phyloP scores from a whole-genome alignment of 2,797 vertebrate species.

The Pseudomugil gertrudae region DNA sequence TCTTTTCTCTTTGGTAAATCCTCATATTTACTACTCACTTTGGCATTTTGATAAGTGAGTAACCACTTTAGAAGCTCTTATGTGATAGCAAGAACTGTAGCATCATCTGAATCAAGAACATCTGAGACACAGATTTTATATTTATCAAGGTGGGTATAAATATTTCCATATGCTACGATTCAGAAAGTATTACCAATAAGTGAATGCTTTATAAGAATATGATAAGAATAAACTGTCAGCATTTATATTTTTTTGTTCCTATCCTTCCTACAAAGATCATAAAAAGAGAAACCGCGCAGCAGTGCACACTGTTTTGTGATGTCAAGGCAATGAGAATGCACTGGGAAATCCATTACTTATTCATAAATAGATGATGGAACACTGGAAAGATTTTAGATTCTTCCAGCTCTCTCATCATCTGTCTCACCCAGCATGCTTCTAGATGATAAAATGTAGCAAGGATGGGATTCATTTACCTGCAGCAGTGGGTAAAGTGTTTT shows the following conservation, averaged over 20 bases:
- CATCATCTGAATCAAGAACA: conserved; percentile 6
- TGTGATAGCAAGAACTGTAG: conserved; percentile 15
- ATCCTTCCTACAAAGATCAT: conserved; percentile 22
- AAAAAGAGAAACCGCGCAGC: conserved; percentile 57
- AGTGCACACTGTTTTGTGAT: conserved; percentile 64
- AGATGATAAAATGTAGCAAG: conserved; percentile 42
- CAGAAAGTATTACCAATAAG: conserved; percentile 18
- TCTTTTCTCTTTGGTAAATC: conserved; percentile 17
- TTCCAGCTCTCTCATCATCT: conserved; percentile 55
- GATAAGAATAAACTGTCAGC: conserved; percentile 10
- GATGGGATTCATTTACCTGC: conserved; percentile 45
- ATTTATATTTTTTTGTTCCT: conserved; percentile 14
- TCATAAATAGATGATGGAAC: conserved; percentile 73
- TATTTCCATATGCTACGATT: conserved; percentile 32
- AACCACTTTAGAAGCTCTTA: conserved; percentile 29
- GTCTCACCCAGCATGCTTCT: conserved; percentile 37
- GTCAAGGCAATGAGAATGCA: conserved; percentile 73
- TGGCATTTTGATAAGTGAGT: conserved; percentile 36
- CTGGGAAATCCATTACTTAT: conserved; percentile 75
- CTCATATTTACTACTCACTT: conserved; percentile 23
- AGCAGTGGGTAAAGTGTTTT: conserved; percentile 1
- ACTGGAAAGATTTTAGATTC: conserved; percentile 79
- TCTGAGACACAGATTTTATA: conserved; percentile 12
- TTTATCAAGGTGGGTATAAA: conserved; percentile 4
- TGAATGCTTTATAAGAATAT: conserved; percentile 4